A percentile compares a stretch with the other conserved stretches of the same genome.
phyloP scores from a whole-genome alignment of 2,797 vertebrate genomes.

The Morus bassanus region DNA sequence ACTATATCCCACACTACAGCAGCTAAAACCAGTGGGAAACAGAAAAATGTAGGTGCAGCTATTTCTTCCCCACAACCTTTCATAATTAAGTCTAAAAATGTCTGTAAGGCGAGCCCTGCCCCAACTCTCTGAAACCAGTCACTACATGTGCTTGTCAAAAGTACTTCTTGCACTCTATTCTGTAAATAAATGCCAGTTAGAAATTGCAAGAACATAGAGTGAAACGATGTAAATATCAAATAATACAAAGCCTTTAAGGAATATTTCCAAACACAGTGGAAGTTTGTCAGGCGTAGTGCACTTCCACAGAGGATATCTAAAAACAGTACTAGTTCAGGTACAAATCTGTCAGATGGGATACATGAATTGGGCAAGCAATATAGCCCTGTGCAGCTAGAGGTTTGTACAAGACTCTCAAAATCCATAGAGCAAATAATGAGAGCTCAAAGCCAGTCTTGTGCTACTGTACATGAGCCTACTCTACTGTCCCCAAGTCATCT shows the following conservation, averaged over 20 bases:
- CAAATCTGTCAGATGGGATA: not conserved
- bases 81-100: constrained; percentile 44
- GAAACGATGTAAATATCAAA: not conserved
- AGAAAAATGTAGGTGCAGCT: constrained; percentile 71
- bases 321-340: not conserved
- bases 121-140: constrained; percentile 42
- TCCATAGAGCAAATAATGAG: not conserved
- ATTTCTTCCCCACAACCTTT: constrained; percentile 13
- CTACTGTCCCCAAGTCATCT: not conserved
- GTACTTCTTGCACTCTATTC: not conserved
- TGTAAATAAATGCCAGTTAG: not conserved
- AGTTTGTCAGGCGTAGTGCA: not conserved
- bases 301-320: not conserved
- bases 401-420: not conserved
- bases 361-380: not conserved
- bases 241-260: not conserved
- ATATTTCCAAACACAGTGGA: not conserved
- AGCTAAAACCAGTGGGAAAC: constrained; percentile 57
- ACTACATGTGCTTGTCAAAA: constrained; percentile 41
- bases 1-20: constrained; percentile 35
- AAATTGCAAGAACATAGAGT: not conserved
- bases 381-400: not conserved
- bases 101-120: constrained; percentile 28
- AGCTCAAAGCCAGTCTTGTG: not conserved
- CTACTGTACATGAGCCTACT: accelerated